Evolutionary conservation across 1,140 invertebrate species (phyloP), one percentile per base, ranked within the genome.

Genomic region (Drosophila bipectinata): DNA sequence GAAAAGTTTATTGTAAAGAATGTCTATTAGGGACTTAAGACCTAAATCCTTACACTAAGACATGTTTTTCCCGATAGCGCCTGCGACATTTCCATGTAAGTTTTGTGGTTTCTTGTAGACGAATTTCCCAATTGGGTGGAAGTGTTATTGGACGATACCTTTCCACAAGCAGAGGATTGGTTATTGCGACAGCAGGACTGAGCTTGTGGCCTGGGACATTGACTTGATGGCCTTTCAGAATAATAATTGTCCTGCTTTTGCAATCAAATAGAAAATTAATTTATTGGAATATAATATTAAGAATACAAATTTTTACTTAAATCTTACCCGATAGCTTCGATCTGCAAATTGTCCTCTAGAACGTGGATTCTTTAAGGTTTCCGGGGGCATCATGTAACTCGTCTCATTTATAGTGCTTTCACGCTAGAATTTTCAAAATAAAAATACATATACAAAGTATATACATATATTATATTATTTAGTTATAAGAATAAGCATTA

Each of bases 371-470:
- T 24, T 48, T 10, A 28, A 0, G 5, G 7, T 1, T 5, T 47
- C 7, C 0, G 61, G 67, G 7, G 44, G 26, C 12, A 56, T n/a
- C 32, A 60, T 48, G 8, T 76, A 83, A 12, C 45, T 60, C 0
- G 69, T 71, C 2, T 62, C 34, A 24, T 75, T 51, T 1, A 58
- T n/a, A 0, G 48, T 1, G 1, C 26, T 12, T 1, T 77, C 68
- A 2, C 26, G 54, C 56, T 81, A 4, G 21, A 21, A 48, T 37
- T 18, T 3, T 30, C 21, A 21, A 2, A 21, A 21, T 21, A 21
- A 21, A 21, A 21, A 21, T 21, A 21, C 21, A 21, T 21, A 3
- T 21, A 21, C 2, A 21, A 21, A 21, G 18, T 21, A 21, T 21
- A 21, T 2, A 21, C 2, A 21, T 21, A 1, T 21, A 21, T 21